Conservation (phyloP, 2,797 vertebrate genomes). For the Pteropus rufus region DNA sequence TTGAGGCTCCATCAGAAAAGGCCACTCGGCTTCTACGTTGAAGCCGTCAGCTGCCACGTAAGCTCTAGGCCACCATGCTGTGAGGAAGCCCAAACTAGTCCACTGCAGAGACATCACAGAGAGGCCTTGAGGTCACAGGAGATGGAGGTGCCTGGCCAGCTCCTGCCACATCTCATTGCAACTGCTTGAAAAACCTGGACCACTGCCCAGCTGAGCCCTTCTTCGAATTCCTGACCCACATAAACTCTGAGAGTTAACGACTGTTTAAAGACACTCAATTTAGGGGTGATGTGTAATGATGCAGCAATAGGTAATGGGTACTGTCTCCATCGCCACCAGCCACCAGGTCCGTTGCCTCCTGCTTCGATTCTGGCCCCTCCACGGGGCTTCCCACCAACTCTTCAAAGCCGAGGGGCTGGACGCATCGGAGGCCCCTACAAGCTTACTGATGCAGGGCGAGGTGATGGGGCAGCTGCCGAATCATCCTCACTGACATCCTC, state of each 20-base stretch:
- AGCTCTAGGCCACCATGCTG: background rate
- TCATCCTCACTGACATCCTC: constrained; percentile 52
- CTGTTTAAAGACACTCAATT: background rate
- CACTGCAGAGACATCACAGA: too few species aligned
- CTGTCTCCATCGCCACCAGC: background rate
- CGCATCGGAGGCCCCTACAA: background rate
- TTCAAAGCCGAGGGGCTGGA: background rate
- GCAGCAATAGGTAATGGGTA: background rate
- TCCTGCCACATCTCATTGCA: background rate
- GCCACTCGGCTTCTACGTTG: background rate
- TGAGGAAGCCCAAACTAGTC: background rate
- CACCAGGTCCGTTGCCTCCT: background rate
- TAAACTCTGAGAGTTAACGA: background rate
- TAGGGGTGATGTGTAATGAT: background rate
- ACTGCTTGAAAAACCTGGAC: background rate
- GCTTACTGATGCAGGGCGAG: constrained; percentile 85
- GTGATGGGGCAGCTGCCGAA: constrained; percentile 81
- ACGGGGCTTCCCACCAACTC: background rate
- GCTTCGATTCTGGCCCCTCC: background rate
- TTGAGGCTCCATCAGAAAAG: background rate
- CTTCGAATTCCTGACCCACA: background rate
- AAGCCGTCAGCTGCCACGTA: background rate
- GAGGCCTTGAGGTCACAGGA: background rate
- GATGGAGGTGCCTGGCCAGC: background rate
- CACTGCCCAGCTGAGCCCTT: background rate